Percentiles rank a stretch among this genome's conserved stretches.
Evolutionary conservation across 2,888 invertebrate genomes (phyloP).

Genomic region (Athalia rosae): DNA sequence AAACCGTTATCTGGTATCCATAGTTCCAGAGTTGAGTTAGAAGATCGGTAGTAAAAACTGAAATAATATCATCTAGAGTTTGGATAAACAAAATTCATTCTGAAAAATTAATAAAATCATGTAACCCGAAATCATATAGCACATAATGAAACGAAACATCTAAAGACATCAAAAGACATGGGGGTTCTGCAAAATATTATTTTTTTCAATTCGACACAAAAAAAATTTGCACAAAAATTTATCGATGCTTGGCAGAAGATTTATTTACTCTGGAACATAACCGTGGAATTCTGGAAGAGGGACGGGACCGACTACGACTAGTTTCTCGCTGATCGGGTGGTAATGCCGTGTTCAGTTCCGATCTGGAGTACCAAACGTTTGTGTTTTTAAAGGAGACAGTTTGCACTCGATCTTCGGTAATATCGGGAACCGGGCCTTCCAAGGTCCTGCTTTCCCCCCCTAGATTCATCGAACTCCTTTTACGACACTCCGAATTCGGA

Average conservation of each 20-base stretch:
- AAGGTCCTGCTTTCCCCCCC: background rate
- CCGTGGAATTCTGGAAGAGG: slow-evolving; percentile 50
- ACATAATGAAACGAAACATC: too few relatives aligned
- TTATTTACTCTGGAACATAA: slow-evolving; percentile 46
- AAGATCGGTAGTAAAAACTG: slow-evolving; percentile 3
- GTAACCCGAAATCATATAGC: too few relatives aligned
- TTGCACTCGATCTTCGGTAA: slow-evolving; percentile 47
- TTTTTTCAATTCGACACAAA: background rate
- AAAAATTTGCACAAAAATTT: slow-evolving; percentile 1
- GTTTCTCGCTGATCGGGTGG: slow-evolving; percentile 14
- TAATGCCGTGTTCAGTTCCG: slow-evolving; percentile 47
- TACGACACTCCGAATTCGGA: background rate
- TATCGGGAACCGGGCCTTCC: slow-evolving; percentile 11
- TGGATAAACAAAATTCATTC: background rate
- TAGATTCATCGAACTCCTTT: background rate
- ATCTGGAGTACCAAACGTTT: slow-evolving; percentile 50
- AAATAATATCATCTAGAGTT: background rate
- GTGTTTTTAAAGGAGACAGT: slow-evolving; percentile 45
- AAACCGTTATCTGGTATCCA: background rate
- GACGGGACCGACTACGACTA: background rate
- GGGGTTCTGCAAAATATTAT: background rate
- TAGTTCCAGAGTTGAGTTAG: slow-evolving; percentile 11
- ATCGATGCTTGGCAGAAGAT: slow-evolving; percentile 14
- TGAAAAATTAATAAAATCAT: too few relatives aligned
- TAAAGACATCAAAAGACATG: too few relatives aligned